A percentile compares a stretch with the other conserved stretches of the same genome.
phyloP scores from a whole-genome alignment of 2,113 vertebrate species.

The Apus apus region DNA sequence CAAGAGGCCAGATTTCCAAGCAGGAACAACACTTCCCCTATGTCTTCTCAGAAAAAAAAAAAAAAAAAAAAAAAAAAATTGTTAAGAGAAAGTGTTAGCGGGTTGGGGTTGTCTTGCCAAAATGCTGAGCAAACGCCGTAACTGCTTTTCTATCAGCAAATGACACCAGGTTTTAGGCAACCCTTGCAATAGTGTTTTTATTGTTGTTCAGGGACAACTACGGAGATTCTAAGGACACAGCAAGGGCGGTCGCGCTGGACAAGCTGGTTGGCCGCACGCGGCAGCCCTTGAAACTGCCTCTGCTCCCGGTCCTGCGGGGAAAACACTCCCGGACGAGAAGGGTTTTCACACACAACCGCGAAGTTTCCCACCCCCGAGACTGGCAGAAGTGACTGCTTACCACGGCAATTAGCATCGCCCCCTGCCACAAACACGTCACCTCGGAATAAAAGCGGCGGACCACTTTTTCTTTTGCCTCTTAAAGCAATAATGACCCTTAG shows the following conservation, averaged over 20 bases:
- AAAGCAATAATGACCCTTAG: background rate
- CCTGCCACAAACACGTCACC: background rate
- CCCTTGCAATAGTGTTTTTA: background rate
- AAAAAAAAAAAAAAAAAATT: no score
- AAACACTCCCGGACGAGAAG: background rate
- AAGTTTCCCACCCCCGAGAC: conserved; percentile 8
- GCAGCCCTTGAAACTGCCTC: background rate
- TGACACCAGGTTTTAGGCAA: background rate
- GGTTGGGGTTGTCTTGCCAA: background rate
- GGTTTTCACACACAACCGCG: background rate
- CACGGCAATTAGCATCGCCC: background rate
- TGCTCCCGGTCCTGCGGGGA: background rate
- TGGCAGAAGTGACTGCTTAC: background rate
- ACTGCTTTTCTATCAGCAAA: background rate
- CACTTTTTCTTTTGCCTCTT: conserved; percentile 43
- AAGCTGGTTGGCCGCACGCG: background rate
- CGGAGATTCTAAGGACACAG: conserved; percentile 33
- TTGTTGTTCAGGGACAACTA: background rate
- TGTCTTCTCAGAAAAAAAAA: accelerated
- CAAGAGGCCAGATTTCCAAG: background rate
- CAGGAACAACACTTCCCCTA: background rate
- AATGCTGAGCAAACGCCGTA: background rate
- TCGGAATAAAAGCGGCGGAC: conserved; percentile 16
- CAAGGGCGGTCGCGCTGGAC: background rate
- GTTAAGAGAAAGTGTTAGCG: background rate